These are phyloP conservation scores for Myrmophylax atrothorax DNA, from an alignment of 2,113 vertebrate genomes.

Conservation along the genomic window DNA sequence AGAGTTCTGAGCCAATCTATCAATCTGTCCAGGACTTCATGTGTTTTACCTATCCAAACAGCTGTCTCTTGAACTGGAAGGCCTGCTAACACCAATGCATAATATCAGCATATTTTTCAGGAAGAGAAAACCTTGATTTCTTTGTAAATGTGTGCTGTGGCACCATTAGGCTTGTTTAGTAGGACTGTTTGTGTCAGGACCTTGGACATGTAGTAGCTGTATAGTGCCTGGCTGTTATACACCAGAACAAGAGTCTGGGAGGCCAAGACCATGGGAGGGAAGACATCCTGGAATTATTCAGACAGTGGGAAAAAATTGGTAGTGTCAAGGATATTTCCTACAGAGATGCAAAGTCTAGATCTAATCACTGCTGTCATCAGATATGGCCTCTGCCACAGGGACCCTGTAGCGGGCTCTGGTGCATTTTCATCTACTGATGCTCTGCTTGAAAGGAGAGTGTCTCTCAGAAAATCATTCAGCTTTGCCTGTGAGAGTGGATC, in stretches of 20 bases:
- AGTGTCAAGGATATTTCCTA: neutral
- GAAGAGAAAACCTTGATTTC: neutral
- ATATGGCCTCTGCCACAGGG: neutral
- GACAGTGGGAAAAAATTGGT: neutral
- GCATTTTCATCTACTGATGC: neutral
- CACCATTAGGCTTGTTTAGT: neutral
- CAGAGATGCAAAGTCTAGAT: neutral
- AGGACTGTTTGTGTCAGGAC: neutral
- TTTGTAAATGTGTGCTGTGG: neutral
- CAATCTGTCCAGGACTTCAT: slow-evolving; percentile 61
- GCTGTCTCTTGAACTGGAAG: slow-evolving; percentile 31
- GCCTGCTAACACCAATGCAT: neutral
- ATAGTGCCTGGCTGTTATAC: neutral
- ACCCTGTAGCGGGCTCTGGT: neutral
- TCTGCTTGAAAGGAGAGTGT: neutral
- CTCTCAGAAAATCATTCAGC: neutral
- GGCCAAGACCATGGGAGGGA: neutral
- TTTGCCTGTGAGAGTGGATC: neutral
- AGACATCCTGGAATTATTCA: neutral
- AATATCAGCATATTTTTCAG: neutral
- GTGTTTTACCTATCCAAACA: slow-evolving; percentile 54
- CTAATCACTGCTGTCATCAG: neutral
- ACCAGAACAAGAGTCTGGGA: neutral
- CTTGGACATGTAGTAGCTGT: neutral
- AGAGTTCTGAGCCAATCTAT: slow-evolving; percentile 68